Base-by-base conservation (phyloP, 2,888 invertebrate species). In the Ectemnius lituratus region DNA sequence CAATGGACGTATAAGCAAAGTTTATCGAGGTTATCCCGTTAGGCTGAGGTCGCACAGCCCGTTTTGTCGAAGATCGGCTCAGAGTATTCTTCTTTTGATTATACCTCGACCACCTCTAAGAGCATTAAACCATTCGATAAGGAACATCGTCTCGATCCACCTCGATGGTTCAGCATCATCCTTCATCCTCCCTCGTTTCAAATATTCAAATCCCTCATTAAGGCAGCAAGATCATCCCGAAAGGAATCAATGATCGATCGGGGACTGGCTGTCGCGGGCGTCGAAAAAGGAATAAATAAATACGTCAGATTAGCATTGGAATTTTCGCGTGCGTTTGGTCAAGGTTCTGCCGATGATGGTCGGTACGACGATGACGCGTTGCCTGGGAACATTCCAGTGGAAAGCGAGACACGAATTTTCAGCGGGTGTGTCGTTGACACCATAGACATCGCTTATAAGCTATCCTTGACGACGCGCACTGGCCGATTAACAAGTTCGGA, bases 21-120 rank as follows among this genome's bases (percentile, higher is more conserved):
- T 81, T 83, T 80, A 81, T 83, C 80, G 77, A 73, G 62, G 71
- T 70, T 79, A 77, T 82, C 80, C 84, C 83, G 83, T 83, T 83
- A 83, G 79, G 49, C 70, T 75, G 62, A 47, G 71, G 68, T 75
- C 73, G 60, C 68, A 20, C 61, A 46, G 74, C 60, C 59, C 69
- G 76, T 75, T 79, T 77, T 82, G 74, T 75, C 77, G 47, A 61
- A 67, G 75, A 77, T 71, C 67, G 67, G 52, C 45, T n/a, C 37
- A 37, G 20, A 63, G 74, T 71, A 76, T 77, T 70, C 67, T 68
- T 73, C 70, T 63, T 59, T 61, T 45, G 62, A 74, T 79, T 59
- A 59, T 60, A 74, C 58, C 49, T 57, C 28, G 28, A 63, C 23
- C 65, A 75, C 58, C 72, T 79, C 64, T 73, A 46, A 16, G 62